Conservation (phyloP, 2,888 invertebrate genomes). For the Notocelia uddmanniana region DNA sequence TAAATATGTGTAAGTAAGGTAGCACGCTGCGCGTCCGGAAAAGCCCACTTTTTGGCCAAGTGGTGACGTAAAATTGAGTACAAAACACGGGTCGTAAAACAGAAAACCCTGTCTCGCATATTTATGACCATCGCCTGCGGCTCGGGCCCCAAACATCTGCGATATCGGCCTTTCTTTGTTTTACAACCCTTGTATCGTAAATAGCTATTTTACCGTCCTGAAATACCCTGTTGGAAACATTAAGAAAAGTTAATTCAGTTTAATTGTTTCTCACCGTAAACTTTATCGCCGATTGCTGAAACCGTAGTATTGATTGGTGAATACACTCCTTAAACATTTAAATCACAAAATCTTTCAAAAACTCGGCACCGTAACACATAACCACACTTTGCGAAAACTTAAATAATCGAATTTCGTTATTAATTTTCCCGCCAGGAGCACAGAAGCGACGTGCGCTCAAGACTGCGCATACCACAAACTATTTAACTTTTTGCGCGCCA, state of each 20-base stretch:
- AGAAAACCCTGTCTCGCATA: no score
- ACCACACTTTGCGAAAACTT: conserved; percentile 29
- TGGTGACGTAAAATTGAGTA: no score
- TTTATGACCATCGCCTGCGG: no score
- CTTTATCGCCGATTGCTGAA: neutral
- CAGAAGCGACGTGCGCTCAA: conserved; percentile 56
- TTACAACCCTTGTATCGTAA: no score
- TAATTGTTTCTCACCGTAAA: conserved; percentile 28
- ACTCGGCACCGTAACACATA: conserved; percentile 29
- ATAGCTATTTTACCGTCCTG: no score
- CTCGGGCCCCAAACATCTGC: no score
- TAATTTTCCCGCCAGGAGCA: conserved; percentile 52
- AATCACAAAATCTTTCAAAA: neutral
- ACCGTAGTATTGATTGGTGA: neutral
- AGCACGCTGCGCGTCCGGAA: no score
- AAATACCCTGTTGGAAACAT: neutral
- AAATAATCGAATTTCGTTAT: conserved; percentile 21
- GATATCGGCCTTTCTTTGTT: no score
- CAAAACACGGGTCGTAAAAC: no score
- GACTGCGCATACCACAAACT: conserved; percentile 61
- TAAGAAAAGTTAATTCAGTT: neutral
- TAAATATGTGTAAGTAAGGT: no score
- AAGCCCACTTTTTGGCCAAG: no score
- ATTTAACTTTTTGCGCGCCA: conserved; percentile 53
- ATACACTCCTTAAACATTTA: conserved; percentile 1